Evolutionary conservation across 1,140 invertebrate species (phyloP).

Genomic region (Saxidomus purpurata): DNA sequence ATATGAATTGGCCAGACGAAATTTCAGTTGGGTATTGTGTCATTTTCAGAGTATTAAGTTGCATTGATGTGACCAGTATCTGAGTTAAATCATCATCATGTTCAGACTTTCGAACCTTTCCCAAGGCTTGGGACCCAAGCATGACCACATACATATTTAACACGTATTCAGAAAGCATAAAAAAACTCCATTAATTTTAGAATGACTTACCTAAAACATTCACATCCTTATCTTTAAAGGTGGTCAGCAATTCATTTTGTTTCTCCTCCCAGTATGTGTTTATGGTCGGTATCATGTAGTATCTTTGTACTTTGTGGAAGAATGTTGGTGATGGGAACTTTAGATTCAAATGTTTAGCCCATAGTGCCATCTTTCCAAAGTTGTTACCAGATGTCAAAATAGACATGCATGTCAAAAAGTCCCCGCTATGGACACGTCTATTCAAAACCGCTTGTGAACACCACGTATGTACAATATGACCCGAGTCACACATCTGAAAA

Average conservation of each 20-base stretch:
- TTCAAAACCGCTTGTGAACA: no score
- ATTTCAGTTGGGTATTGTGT: no score
- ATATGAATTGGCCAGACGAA: no score
- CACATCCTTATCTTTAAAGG: constrained; percentile 35
- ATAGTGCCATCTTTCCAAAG: constrained; percentile 59
- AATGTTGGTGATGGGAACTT: constrained; percentile 16
- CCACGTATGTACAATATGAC: no score
- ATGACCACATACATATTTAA: background rate
- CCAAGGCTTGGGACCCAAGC: no score
- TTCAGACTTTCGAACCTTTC: no score
- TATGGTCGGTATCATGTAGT: constrained; percentile 54
- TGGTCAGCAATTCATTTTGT: background rate
- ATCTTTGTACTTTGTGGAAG: constrained; percentile 55
- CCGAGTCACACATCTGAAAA: no score
- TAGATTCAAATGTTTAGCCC: constrained; percentile 43
- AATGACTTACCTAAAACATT: constrained; percentile 35
- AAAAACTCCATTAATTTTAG: background rate
- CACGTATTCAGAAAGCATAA: background rate
- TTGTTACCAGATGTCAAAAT: constrained; percentile 61
- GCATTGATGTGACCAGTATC: no score
- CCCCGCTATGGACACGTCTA: background rate
- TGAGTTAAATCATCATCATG: no score
- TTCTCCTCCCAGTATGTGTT: constrained; percentile 38
- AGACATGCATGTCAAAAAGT: constrained; percentile 42
- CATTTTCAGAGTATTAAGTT: no score